Conservation (phyloP, 1,140 invertebrate genomes). For the Ptiloglossa arizonensis region DNA sequence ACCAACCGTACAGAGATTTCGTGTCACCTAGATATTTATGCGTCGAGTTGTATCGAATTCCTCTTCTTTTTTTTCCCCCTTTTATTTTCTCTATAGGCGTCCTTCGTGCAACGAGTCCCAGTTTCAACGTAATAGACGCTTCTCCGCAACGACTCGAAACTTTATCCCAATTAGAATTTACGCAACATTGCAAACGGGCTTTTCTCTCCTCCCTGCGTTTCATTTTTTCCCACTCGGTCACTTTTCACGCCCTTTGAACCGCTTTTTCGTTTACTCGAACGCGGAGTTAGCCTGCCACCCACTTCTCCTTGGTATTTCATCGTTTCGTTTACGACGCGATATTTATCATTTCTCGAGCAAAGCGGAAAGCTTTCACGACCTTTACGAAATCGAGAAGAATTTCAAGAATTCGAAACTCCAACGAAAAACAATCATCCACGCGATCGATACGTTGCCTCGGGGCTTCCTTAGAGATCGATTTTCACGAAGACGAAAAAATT, state of each 20-base stretch:
- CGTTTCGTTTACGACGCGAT: too few relatives aligned
- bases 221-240: background rate
- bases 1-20: background rate
- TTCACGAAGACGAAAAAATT: too few relatives aligned
- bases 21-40: slow-evolving; percentile 28
- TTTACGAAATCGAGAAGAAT: background rate
- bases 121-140: slow-evolving; percentile 31
- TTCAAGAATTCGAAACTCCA: background rate
- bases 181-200: background rate
- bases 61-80: background rate
- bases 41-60: background rate
- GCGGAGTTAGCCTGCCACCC: too few relatives aligned
- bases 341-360: too few relatives aligned
- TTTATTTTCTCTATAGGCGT: slow-evolving; percentile 38
- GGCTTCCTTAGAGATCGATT: too few relatives aligned
- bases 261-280: background rate
- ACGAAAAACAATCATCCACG: too few relatives aligned
- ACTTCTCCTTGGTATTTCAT: too few relatives aligned
- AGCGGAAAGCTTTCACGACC: too few relatives aligned
- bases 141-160: background rate
- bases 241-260: background rate
- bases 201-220: background rate
- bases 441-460: too few relatives aligned
- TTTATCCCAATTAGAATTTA: slow-evolving; percentile 46
- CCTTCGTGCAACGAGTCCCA: slow-evolving; percentile 39